Percentiles rank a stretch among this genome's conserved stretches.
Conservation (phyloP, 2,888 invertebrate genomes). For the Dilophus febrilis region DNA sequence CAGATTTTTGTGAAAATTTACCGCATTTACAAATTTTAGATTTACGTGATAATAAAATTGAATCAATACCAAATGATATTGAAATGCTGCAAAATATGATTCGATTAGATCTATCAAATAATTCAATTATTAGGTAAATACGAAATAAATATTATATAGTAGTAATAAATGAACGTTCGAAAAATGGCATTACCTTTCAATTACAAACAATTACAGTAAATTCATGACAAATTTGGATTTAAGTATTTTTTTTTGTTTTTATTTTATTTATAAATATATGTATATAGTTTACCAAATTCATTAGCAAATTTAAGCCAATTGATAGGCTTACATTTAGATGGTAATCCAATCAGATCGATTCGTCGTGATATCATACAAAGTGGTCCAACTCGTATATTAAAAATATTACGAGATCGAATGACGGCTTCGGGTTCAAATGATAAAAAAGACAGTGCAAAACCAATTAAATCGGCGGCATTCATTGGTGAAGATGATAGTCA, state of each 20-base stretch:
- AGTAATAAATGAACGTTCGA: no score
- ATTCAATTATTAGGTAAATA: no score
- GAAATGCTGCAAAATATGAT: slow-evolving; percentile 55
- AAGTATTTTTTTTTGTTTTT: slow-evolving; percentile 13
- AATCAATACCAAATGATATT: slow-evolving; percentile 60
- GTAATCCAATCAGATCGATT: slow-evolving; percentile 68
- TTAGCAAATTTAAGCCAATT: slow-evolving; percentile 56
- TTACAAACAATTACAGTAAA: no score
- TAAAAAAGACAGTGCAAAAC: slow-evolving; percentile 2
- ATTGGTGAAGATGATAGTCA: slow-evolving; percentile 22
- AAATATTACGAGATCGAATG: slow-evolving; percentile 49
- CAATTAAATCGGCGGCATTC: slow-evolving; percentile 21
- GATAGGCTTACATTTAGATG: slow-evolving; percentile 67
- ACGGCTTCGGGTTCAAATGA: background rate
- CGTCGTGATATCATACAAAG: slow-evolving; percentile 68
- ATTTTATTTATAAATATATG: no score
- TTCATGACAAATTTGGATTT: no score
- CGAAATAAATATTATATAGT: no score
- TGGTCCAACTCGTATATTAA: slow-evolving; percentile 68
- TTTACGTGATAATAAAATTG: slow-evolving; percentile 66
- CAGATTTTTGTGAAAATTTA: slow-evolving; percentile 53
- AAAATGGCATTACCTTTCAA: no score
- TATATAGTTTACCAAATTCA: slow-evolving; percentile 48
- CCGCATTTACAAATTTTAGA: slow-evolving; percentile 57
- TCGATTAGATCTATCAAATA: slow-evolving; percentile 72